Evolutionary conservation across 37 sponge, comb jelly and placozoan species (phyloP).

Genomic region (Dysidea cf. avara): DNA sequence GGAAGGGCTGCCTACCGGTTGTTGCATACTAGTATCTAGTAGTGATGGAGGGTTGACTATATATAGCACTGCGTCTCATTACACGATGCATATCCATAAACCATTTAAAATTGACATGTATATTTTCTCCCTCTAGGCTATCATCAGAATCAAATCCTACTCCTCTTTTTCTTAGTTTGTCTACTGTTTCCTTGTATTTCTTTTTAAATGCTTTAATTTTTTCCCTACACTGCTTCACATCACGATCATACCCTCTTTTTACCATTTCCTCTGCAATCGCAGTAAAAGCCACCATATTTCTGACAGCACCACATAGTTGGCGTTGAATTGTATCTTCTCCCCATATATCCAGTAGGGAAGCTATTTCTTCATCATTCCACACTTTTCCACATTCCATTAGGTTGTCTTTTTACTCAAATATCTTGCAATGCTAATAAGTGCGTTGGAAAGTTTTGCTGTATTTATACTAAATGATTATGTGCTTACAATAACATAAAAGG

Average conservation of each 20-base stretch:
- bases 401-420: no score
- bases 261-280: neutral
- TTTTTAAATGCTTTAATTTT: constrained; percentile 12
- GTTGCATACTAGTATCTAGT: no score
- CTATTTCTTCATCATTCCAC: constrained; percentile 14
- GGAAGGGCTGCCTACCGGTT: no score
- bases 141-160: neutral
- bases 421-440: no score
- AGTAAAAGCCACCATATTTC: neutral
- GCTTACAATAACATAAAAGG: no score
- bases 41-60: neutral
- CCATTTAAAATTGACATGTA: neutral
- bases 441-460: no score
- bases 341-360: constrained; percentile 11
- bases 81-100: constrained; percentile 1
- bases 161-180: constrained; percentile 8
- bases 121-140: neutral
- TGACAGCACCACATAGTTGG: neutral
- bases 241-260: no score
- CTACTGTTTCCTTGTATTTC: constrained; percentile 22
- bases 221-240: constrained; percentile 19
- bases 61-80: neutral
- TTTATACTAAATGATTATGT: no score
- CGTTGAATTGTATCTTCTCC: constrained; percentile 3
- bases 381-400: constrained; percentile 11